Base-by-base conservation (phyloP, 1,140 invertebrate species). In the Leptopilina boulardi region DNA sequence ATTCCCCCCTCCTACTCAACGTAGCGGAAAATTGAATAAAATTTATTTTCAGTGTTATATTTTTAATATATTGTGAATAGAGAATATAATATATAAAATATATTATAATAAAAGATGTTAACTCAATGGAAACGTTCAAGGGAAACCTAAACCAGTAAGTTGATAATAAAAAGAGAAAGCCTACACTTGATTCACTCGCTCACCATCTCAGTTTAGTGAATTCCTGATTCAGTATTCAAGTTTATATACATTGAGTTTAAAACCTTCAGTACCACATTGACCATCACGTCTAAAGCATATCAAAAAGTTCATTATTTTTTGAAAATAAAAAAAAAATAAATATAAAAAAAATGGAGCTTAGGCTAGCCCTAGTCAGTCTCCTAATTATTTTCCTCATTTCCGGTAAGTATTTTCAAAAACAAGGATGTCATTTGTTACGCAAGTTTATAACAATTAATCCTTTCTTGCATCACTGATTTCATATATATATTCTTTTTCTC, bases 101-200 rank as follows among this genome's bases (percentile, higher is more conserved):
- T 38, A 38, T 38, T 38, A 2, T 38, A 38, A 38, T 38, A 38
- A 38, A 38, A 38, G 34, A 38, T 38, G 3, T 30, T 66, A 15
- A 51, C 47, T 51, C n/a, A 51, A 38, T 8, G n/a, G 47, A 51
- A 9, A 11, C 26, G 21, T 66, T 66, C 13, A 30, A 23, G 15
- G 59, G 59, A 66, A 66, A 66, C 21, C 59, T n/a, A 51, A 51
- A 51, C 47, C 47, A 51, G 47, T 51, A 51, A 66, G 59, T 66
- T 66, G 11, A 30, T 66, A 71, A 83, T 76, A 80, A 75, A 76
- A 85, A 79, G 82, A 87, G 85, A 87, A 86, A 85, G 82, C 82
- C 80, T 84, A 74, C 77, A 77, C 73, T 34, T 76, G 82, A 77
- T 78, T 74, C 76, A 73, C 77, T 59, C 77, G n/a, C 73, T 30